phyloP scores from a whole-genome alignment of 1,140 invertebrate genomes.

The Hypsibius dujardini region DNA sequence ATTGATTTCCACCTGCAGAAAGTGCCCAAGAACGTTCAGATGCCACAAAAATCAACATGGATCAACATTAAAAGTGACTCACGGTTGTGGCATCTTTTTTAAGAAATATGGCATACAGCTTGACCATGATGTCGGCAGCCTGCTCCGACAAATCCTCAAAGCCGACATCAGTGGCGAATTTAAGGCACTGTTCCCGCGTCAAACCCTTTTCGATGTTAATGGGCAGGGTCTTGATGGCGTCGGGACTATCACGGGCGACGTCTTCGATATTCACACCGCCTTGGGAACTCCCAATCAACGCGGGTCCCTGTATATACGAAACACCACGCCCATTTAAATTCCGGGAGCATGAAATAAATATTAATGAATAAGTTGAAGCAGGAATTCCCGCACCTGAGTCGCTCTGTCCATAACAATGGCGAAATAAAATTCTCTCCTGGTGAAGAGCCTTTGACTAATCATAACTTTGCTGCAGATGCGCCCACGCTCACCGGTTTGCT shows the following conservation, averaged over 20 bases:
- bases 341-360: conserved; percentile 8
- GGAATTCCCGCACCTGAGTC: conserved; percentile 51
- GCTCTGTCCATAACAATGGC: conserved; percentile 91
- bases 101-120: conserved; percentile 70
- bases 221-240: conserved; percentile 75
- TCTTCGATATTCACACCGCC: conserved; percentile 95
- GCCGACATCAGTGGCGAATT: conserved; percentile 59
- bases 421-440: conserved; percentile 83
- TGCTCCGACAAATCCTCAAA: conserved; percentile 51
- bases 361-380: too few relatives aligned
- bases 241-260: conserved; percentile 74
- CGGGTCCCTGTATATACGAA: conserved; percentile 56
- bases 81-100: conserved; percentile 68
- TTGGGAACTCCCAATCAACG: conserved; percentile 82
- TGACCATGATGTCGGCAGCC: conserved; percentile 61
- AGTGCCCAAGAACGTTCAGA: not conserved
- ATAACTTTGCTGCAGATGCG: conserved; percentile 84
- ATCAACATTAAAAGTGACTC: not conserved
- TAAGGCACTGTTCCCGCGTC: conserved; percentile 51
- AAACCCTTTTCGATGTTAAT: conserved; percentile 65
- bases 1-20: conserved; percentile 63
- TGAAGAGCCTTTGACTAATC: conserved; percentile 83
- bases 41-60: conserved; percentile 30
- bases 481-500: conserved; percentile 83
- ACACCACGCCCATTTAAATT: not conserved